Percentiles rank a stretch among this genome's conserved stretches.
These are phyloP conservation scores for Canis aureus DNA, from an alignment of 2,113 vertebrate genomes.

Conservation along the genomic window DNA sequence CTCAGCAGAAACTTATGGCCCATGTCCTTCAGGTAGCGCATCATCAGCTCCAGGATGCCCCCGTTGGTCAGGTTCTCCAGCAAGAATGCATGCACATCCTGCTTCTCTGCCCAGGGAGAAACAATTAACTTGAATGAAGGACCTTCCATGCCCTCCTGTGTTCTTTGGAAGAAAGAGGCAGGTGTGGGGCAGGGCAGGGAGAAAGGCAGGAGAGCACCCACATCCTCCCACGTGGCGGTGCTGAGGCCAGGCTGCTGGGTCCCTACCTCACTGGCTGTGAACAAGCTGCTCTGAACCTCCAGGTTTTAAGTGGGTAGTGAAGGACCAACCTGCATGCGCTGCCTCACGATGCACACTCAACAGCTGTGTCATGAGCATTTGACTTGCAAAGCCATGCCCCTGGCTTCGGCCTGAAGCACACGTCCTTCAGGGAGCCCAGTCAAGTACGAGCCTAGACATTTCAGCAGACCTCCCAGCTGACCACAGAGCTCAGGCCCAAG, in stretches of 20 bases:
- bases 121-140: neutral
- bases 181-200: neutral
- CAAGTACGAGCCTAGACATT: no score
- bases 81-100: slow-evolving; percentile 95
- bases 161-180: neutral
- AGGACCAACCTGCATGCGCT: neutral
- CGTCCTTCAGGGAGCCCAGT: neutral
- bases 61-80: slow-evolving; percentile 94
- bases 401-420: neutral
- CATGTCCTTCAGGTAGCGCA: slow-evolving; percentile 95
- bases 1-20: slow-evolving; percentile 93
- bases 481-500: neutral
- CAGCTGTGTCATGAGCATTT: accelerated
- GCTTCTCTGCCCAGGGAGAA: slow-evolving; percentile 89
- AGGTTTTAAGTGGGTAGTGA: no score
- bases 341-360: accelerated
- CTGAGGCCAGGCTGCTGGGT: neutral
- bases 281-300: neutral
- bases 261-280: neutral
- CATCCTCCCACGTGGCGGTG: neutral
- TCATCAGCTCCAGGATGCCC: slow-evolving; percentile 96
- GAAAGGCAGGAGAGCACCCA: neutral
- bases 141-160: neutral
- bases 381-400: neutral
- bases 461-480: neutral